Conservation (phyloP, 2,888 invertebrate species). For the Sericinus montela region DNA sequence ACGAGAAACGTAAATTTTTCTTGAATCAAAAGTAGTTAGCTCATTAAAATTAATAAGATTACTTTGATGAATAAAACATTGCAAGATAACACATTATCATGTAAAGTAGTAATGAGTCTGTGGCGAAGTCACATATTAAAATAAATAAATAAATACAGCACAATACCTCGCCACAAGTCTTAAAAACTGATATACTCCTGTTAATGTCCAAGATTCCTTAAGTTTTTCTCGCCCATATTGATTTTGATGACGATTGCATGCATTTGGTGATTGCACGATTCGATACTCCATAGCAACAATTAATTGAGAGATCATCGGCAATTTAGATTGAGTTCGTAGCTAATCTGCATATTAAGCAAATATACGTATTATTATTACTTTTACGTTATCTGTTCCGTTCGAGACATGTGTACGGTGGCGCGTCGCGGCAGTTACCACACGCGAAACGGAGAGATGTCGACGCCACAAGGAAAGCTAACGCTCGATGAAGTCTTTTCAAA, state of each 20-base stretch:
- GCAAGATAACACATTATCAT: no score
- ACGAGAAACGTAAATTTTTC: no score
- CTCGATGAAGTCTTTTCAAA: constrained; percentile 17
- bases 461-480: constrained; percentile 28
- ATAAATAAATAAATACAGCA: no score
- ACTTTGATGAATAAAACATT: no score
- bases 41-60: no score
- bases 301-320: neutral
- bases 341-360: constrained; percentile 24
- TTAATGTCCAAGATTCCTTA: no score
- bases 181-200: no score
- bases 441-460: constrained; percentile 43
- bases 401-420: constrained; percentile 42
- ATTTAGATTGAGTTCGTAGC: neutral
- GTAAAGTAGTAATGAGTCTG: no score
- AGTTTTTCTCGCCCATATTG: no score
- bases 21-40: no score
- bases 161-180: no score
- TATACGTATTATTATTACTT: constrained; percentile 14
- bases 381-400: constrained; percentile 26
- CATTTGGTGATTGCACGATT: neutral
- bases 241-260: neutral
- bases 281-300: neutral
- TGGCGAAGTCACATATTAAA: no score
- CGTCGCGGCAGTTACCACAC: constrained; percentile 51